Evolutionary conservation across 2,888 invertebrate species (phyloP), one percentile per base, ranked within the genome.

Genomic region (Dorcus parallelipipedus): DNA sequence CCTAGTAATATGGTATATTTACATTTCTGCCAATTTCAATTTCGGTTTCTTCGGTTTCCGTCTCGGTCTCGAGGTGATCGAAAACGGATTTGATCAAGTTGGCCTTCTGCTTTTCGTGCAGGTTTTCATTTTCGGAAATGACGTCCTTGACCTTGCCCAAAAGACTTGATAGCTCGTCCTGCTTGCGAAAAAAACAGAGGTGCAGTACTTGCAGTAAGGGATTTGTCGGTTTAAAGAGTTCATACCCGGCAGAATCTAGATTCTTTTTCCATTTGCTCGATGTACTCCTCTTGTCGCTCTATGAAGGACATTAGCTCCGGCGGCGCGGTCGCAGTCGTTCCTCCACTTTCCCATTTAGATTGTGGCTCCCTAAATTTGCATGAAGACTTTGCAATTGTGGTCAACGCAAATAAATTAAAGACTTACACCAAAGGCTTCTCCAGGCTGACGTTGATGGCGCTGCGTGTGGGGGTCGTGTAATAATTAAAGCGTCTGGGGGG

Each of bases 271-370:
- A 93, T 75, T 73, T 93, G 93, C 63, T 92, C 90, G 51, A 93
- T 93, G 71, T 93, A 93, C 68, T 91, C 91, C 71, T 93, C 93
- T 69, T 93, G 93, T 62, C 90, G 86, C 76, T 92, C 90, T 49
- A 93, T 90, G 71, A 91, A 93, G 67, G 86, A 84, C 75, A 90
- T 83, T 47, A 93, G 82, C 73, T 93, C 92, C 9, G 87, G 87
- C 67, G 88, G 79, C 68, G 85, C 66, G 1, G 52, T 57, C 3
- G 51, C 66, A 2, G 52, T 57, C 3, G 51, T 52, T 9, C 47
- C 38, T 10, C 56, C 56, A n/a, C 47, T 42, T 41, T 57, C 57
- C 57, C 57, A 56, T 56, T 51, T 50, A 3, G 51, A 23, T 33
- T 26, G 56, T 20, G 49, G 9, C 3, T 49, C 49, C 9, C 49